Evolutionary conservation across 2,888 invertebrate species (phyloP), one percentile per base, ranked within the genome.

Genomic region (Electrophaes corylata): DNA sequence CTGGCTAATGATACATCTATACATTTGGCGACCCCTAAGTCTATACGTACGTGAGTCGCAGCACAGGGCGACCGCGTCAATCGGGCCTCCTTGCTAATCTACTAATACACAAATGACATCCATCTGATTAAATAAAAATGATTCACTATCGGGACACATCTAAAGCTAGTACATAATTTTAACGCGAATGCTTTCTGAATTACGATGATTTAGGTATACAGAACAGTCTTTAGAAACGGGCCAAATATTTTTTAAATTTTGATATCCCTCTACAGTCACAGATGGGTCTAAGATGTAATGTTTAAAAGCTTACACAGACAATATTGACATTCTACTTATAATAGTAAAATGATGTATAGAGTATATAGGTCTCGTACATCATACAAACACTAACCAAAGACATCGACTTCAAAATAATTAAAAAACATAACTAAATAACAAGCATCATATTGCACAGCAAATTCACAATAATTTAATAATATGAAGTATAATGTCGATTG

Each of bases 151-250:
- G 70, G 75, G 71, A 80, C 79, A 87, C 70, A 78, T 77, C 84
- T 88, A 88, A 78, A 71, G 76, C 80, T 88, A 84, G 78, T 76
- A 75, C 67, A 78, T 76, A 76, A 69, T 74, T 73, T 81, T 87
- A 86, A 77, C 78, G 84, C 78, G 71, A 78, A 80, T 77, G 78
- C 78, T 79, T 81, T 76, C 81, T 81, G 86, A 79, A 60, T 84
- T 83, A 84, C 83, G 84, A 81, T 85, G 88, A 86, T 91, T 92
- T 62, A 93, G 93, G 93, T 93, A 93, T 93, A 93, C 93, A 92
- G 92, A 93, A 94, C 94, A 94, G 94, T 94, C 94, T 94, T 93
- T 92, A 92, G 92, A 92, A 93, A 92, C 92, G 93, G 93, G 94
- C 94, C 94, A 91, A 94, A 93, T 93, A 92, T 89, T 93, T 66